Base-by-base conservation (phyloP, 2,888 invertebrate genomes). In the Colletes collaris region DNA sequence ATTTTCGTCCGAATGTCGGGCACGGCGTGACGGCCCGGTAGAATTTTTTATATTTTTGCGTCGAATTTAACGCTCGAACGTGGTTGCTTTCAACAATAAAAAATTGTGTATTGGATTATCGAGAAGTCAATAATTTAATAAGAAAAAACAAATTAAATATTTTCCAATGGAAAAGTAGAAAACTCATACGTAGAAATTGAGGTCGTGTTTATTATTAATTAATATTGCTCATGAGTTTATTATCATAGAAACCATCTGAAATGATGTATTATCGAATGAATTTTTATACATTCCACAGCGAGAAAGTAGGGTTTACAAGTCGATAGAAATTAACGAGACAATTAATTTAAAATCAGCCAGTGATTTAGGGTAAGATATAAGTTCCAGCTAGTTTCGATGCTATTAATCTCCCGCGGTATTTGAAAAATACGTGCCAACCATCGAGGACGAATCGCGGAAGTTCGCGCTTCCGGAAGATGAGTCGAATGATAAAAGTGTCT, bases 401-500 rank as follows among this genome's bases (percentile, higher is more conserved):
- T 11, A 58, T 35, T 67, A 49, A 67, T 67, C 11, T 37, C 13
- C n/a, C 19, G 16, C 3, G n/a, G 46, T 35, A 50, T 40, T 68
- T 50, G 4, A 3, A 19, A 59, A 68, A 50, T 44, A 49, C n/a
- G 35, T 37, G 63, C 50, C 53, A 52, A 37, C 11, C 19, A 11
- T 35, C 44, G 53, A 6, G 53, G 11, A 55, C 52, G 37, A 53
- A 40, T 53, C 13, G 53, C 1, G 53, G 19, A 55, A 65, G 37
- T 59, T 64, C 27, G 40, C 27, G 52, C 13, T 44, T 44, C 11
- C n/a, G 50, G 19, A 27, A 60, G 52, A 76, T 62, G 50, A 65
- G 58, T 74, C 64, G 52, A 52, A 49, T 64, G 72, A 67, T 75
- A 66, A 79, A 73, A 70, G 27, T 40, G 59, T 16, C 53, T 13